These are phyloP conservation scores for Phoxinus dragarum DNA, from an alignment of 2,797 vertebrate species.

Conservation along the genomic window DNA sequence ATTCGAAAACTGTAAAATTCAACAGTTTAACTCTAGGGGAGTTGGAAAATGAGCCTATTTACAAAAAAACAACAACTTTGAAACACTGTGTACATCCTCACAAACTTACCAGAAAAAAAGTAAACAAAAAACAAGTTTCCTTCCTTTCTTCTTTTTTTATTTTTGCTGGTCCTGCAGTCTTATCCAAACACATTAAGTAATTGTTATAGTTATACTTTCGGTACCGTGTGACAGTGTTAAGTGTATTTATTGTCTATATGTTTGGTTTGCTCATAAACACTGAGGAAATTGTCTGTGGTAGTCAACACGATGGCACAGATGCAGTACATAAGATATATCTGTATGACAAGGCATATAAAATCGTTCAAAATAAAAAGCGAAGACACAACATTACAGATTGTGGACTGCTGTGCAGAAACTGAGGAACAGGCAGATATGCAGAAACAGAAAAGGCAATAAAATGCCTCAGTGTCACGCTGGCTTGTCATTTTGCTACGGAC, in stretches of 20 bases:
- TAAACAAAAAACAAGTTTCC: neutral
- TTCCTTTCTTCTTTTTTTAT: neutral
- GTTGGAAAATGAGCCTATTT: neutral
- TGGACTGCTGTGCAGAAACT: neutral
- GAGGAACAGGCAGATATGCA: conserved; percentile 5
- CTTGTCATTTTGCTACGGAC: neutral
- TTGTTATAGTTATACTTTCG: neutral
- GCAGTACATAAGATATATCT: neutral
- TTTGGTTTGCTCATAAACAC: neutral
- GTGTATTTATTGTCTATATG: neutral
- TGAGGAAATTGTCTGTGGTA: neutral
- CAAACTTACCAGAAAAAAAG: neutral
- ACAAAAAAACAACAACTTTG: neutral
- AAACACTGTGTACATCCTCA: neutral
- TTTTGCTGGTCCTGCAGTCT: neutral
- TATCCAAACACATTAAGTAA: neutral
- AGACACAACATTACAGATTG: neutral
- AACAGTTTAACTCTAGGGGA: too few species aligned
- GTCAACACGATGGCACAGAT: neutral
- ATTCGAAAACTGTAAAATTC: too few species aligned
- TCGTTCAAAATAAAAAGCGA: neutral
- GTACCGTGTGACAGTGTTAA: neutral
- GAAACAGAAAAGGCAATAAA: conserved; percentile 10
- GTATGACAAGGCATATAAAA: neutral
- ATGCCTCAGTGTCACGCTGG: neutral